phyloP scores from a whole-genome alignment of 1,140 invertebrate species.

The Panulirus ornatus region DNA sequence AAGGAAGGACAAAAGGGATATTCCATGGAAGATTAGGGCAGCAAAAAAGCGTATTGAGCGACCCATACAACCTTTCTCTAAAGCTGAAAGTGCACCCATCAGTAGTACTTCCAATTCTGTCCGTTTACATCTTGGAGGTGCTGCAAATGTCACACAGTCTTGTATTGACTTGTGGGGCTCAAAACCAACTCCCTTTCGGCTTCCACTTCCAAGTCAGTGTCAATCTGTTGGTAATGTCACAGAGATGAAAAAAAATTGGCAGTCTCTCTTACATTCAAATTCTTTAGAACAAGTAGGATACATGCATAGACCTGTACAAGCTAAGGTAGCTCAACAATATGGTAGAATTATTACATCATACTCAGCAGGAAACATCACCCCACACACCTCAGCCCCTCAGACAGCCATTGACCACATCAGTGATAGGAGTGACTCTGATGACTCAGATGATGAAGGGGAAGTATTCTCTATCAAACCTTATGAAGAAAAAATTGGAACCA shows the following conservation, averaged over 20 bases:
- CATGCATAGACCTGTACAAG: constrained; percentile 61
- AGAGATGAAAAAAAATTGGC: constrained; percentile 63
- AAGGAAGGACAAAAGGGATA: constrained; percentile 65
- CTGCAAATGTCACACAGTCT: constrained; percentile 34
- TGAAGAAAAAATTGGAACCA: constrained; percentile 30
- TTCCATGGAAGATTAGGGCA: constrained; percentile 75
- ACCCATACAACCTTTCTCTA: background rate
- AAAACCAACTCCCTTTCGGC: constrained; percentile 48
- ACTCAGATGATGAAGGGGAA: constrained; percentile 72
- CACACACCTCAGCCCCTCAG: background rate
- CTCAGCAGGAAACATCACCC: constrained; percentile 54
- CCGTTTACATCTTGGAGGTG: constrained; percentile 27
- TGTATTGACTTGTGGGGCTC: constrained; percentile 47
- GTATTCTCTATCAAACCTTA: constrained; percentile 70
- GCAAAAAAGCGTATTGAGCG: constrained; percentile 73
- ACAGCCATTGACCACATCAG: constrained; percentile 6
- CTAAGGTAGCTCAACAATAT: constrained; percentile 41
- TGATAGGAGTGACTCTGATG: constrained; percentile 64
- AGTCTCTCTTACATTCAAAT: constrained; percentile 30
- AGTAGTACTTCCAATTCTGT: background rate
- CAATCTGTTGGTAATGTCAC: constrained; percentile 52
- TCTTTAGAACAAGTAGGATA: constrained; percentile 61
- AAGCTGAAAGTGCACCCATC: background rate
- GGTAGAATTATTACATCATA: constrained; percentile 52
- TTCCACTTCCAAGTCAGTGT: constrained; percentile 44